Conservation (phyloP, 92 coral and sea anemone species). For the Parazoanthus swiftii region DNA sequence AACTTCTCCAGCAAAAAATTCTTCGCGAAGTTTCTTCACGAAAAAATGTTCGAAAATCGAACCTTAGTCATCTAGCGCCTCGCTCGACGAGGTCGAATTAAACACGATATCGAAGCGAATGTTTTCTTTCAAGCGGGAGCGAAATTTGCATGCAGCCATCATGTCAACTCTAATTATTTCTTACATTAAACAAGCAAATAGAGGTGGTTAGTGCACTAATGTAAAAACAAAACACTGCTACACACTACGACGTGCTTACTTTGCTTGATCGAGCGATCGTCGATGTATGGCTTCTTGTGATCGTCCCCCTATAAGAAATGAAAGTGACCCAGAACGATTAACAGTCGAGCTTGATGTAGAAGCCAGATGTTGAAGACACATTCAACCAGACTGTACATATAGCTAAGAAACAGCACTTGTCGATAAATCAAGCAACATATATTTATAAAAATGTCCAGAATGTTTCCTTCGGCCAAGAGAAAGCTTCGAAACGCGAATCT, state of each 20-base stretch:
- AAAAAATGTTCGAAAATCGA: background rate
- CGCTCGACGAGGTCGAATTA: background rate
- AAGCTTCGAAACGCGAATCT: conserved; percentile 29
- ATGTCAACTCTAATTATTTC: conserved; percentile 96
- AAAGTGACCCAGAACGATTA: conserved; percentile 50
- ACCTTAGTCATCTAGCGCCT: background rate
- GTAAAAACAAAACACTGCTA: conserved; percentile 88
- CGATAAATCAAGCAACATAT: background rate
- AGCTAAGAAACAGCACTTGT: conserved; percentile 17
- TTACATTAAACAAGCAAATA: conserved; percentile 90
- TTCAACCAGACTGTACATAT: background rate
- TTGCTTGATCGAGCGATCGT: conserved; percentile 63
- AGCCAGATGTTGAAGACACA: conserved; percentile 37
- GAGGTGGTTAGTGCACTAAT: conserved; percentile 85
- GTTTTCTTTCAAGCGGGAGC: conserved; percentile 50
- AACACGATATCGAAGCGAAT: conserved; percentile 23
- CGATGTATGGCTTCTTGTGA: conserved; percentile 53
- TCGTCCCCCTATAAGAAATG: conserved; percentile 45
- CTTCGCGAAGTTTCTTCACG: conserved; percentile 36
- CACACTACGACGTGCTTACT: conserved; percentile 68
- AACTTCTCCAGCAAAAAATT: conserved; percentile 15
- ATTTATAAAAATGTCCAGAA: background rate
- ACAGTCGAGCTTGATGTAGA: conserved; percentile 32
- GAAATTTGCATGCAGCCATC: conserved; percentile 62
- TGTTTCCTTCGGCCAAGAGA: conserved; percentile 12